Conservation (phyloP, 2,113 vertebrate genomes). For the Sphaerodactylus townsendi region DNA sequence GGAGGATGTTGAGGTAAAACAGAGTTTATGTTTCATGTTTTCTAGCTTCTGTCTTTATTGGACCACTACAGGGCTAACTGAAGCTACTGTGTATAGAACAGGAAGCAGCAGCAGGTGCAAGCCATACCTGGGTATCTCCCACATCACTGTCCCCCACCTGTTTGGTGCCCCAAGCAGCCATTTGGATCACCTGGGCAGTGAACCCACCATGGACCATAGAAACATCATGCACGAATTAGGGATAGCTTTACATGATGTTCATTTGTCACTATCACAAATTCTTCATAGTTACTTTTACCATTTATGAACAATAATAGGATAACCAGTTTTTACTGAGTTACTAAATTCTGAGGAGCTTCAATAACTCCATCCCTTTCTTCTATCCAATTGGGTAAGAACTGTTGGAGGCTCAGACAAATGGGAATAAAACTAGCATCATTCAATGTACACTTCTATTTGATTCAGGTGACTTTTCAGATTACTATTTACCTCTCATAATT, state of each 20-base stretch:
- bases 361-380: neutral
- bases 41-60: neutral
- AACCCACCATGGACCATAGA: too few species aligned
- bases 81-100: too few species aligned
- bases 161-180: too few species aligned
- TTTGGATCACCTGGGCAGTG: too few species aligned
- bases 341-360: neutral
- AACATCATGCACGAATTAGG: neutral
- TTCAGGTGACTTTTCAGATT: neutral
- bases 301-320: neutral
- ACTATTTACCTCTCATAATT: neutral
- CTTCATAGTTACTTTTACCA: neutral
- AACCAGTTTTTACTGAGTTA: neutral
- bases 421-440: neutral
- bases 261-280: neutral
- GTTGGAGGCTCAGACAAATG: neutral
- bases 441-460: neutral
- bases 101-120: too few species aligned
- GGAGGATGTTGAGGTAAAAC: constrained; percentile 82
- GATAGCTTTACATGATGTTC: neutral
- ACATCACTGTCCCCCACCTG: too few species aligned
- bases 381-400: neutral
- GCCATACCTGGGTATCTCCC: too few species aligned
- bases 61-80: neutral
- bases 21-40: neutral